These are phyloP conservation scores for Biston stratarius DNA, from an alignment of 2,888 invertebrate species.

Conservation along the genomic window DNA sequence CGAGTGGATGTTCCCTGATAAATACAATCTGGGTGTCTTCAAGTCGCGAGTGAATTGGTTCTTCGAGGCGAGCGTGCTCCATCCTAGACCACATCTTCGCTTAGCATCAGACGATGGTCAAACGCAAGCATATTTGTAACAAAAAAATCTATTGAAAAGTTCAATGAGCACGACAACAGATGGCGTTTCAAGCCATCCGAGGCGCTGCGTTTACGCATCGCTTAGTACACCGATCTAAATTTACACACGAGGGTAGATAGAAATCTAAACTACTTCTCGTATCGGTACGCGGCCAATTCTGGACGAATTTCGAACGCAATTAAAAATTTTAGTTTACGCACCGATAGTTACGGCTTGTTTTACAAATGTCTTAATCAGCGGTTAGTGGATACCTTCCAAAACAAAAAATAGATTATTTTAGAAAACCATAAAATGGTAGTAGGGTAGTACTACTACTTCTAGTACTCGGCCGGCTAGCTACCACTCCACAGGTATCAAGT, in stretches of 20 bases:
- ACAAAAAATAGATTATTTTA: background rate
- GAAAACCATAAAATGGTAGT: too few relatives aligned
- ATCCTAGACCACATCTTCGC: too few relatives aligned
- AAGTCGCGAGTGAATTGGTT: too few relatives aligned
- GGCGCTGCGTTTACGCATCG: slow-evolving; percentile 67
- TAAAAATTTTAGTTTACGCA: slow-evolving; percentile 48
- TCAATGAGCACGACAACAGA: slow-evolving; percentile 46
- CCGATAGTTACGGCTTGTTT: slow-evolving; percentile 37
- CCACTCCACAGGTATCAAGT: too few relatives aligned
- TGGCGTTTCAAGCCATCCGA: slow-evolving; percentile 49
- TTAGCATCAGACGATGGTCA: too few relatives aligned
- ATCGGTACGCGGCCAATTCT: slow-evolving; percentile 49
- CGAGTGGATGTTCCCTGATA: too few relatives aligned
- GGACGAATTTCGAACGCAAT: slow-evolving; percentile 46
- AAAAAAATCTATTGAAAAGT: too few relatives aligned
- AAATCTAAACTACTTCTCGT: slow-evolving; percentile 68
- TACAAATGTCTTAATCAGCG: slow-evolving; percentile 11
- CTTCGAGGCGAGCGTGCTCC: too few relatives aligned
- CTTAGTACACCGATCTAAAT: slow-evolving; percentile 56
- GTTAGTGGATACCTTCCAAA: background rate
- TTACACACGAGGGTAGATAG: slow-evolving; percentile 72
- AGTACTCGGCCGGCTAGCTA: too few relatives aligned
- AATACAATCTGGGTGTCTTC: too few relatives aligned
- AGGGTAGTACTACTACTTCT: too few relatives aligned
- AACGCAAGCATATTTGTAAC: too few relatives aligned